Evolutionary conservation across 2,113 vertebrate genomes (phyloP).

Genomic region (Taurulus bubalis): DNA sequence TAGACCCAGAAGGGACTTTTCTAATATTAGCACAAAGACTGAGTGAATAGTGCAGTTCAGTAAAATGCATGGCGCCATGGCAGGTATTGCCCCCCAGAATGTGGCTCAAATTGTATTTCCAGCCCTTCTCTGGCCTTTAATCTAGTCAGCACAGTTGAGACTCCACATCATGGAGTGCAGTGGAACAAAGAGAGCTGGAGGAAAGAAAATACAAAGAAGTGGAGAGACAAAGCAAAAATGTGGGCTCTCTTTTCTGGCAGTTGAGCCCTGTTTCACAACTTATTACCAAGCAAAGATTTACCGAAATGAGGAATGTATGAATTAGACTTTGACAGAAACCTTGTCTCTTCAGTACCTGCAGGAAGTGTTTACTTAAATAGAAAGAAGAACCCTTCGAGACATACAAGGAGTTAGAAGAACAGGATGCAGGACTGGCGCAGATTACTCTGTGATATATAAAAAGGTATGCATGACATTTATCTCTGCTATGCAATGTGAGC

Average conservation of each 20-base stretch:
- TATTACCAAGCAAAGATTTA: slow-evolving; percentile 21
- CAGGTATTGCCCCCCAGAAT: slow-evolving; percentile 18
- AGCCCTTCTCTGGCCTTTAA: slow-evolving; percentile 29
- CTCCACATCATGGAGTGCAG: background rate
- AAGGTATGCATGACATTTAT: slow-evolving; percentile 48
- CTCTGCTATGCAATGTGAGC: slow-evolving; percentile 32
- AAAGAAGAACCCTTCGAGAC: slow-evolving; percentile 18
- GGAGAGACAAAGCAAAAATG: background rate
- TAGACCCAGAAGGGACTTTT: slow-evolving; percentile 38
- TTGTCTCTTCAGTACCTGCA: background rate
- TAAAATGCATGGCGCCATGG: slow-evolving; percentile 23
- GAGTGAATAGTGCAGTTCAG: slow-evolving; percentile 40
- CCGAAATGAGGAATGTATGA: slow-evolving; percentile 6
- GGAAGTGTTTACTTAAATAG: background rate
- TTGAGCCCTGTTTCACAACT: slow-evolving; percentile 7
- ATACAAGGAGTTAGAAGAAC: slow-evolving; percentile 3
- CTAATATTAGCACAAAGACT: slow-evolving; percentile 53
- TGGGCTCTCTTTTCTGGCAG: slow-evolving; percentile 4
- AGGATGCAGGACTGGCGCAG: background rate
- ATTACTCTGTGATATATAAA: slow-evolving; percentile 22
- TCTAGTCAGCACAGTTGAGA: slow-evolving; percentile 27
- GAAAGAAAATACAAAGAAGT: background rate
- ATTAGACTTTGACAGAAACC: background rate
- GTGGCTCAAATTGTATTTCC: slow-evolving; percentile 41
- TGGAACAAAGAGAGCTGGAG: slow-evolving; percentile 35